Evolutionary conservation across 2,888 invertebrate species (phyloP).

Genomic region (Neocrepidodera transversa): DNA sequence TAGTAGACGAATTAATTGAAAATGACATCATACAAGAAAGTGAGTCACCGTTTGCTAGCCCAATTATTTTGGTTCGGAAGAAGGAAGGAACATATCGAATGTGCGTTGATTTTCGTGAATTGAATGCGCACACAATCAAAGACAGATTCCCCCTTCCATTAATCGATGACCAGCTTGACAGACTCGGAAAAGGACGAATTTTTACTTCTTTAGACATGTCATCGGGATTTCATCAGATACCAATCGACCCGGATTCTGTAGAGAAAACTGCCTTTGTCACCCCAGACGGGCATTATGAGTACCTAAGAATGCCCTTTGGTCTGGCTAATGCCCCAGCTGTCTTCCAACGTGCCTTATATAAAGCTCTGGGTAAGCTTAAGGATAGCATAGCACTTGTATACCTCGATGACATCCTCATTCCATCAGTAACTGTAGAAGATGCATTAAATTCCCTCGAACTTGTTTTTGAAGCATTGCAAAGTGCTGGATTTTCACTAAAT

Average conservation of each 20-base stretch:
- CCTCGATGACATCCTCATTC: background rate
- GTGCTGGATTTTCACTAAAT: no score
- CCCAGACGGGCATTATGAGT: constrained; percentile 49
- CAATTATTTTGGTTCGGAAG: constrained; percentile 38
- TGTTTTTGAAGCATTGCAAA: background rate
- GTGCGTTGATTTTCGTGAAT: constrained; percentile 37
- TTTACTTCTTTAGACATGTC: constrained; percentile 40
- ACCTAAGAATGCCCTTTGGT: constrained; percentile 29
- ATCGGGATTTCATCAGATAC: constrained; percentile 21
- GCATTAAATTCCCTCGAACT: background rate
- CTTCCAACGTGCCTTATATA: constrained; percentile 11
- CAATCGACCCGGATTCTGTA: constrained; percentile 30
- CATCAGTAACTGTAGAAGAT: background rate
- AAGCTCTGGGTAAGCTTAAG: background rate
- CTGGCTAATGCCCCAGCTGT: constrained; percentile 25
- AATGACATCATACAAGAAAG: constrained; percentile 22
- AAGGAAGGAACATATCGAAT: constrained; percentile 33
- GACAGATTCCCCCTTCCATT: constrained; percentile 20
- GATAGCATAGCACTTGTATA: background rate
- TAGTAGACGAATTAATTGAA: no score
- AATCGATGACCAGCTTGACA: background rate
- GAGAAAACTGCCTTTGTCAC: constrained; percentile 50
- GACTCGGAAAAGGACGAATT: constrained; percentile 18
- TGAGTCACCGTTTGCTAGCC: constrained; percentile 37
- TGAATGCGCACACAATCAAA: constrained; percentile 34